phyloP scores from a whole-genome alignment of 2,888 invertebrate genomes.

The Capitulum mitella region DNA sequence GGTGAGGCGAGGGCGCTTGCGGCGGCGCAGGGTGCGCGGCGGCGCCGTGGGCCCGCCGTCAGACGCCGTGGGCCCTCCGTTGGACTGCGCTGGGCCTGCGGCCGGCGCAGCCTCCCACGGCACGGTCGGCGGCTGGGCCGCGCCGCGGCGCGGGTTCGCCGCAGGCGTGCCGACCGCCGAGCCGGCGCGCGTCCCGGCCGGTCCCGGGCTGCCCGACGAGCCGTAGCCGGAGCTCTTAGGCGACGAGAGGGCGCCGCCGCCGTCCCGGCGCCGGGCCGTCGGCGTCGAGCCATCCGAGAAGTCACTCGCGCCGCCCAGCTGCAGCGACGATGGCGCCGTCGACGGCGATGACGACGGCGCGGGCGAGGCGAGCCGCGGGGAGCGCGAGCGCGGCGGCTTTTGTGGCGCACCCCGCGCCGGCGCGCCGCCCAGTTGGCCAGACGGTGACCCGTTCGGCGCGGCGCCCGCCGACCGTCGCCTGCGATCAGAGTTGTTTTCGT shows the following conservation, averaged over 20 bases:
- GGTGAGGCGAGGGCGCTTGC: neutral
- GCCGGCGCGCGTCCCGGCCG: neutral
- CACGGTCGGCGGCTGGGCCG: no score
- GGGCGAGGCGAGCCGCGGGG: neutral
- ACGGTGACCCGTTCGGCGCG: neutral
- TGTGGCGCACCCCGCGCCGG: neutral
- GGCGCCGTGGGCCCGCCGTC: conserved; percentile 11
- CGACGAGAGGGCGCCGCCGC: neutral
- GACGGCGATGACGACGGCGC: neutral
- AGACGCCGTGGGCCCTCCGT: no score
- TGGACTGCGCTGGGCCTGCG: no score
- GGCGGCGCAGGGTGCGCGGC: neutral
- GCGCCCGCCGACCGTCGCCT: neutral
- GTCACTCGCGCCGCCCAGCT: neutral
- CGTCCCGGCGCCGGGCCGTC: neutral
- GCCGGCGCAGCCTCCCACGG: no score
- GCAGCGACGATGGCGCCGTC: neutral
- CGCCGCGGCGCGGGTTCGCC: neutral
- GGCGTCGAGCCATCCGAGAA: neutral
- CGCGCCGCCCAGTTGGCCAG: neutral
- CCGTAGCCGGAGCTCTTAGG: conserved; percentile 17
- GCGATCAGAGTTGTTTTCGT: neutral
- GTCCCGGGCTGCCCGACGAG: neutral
- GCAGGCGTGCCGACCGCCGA: neutral
- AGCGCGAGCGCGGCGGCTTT: neutral